phyloP scores from a whole-genome alignment of 1,140 invertebrate species.

The Gryllus bimaculatus region DNA sequence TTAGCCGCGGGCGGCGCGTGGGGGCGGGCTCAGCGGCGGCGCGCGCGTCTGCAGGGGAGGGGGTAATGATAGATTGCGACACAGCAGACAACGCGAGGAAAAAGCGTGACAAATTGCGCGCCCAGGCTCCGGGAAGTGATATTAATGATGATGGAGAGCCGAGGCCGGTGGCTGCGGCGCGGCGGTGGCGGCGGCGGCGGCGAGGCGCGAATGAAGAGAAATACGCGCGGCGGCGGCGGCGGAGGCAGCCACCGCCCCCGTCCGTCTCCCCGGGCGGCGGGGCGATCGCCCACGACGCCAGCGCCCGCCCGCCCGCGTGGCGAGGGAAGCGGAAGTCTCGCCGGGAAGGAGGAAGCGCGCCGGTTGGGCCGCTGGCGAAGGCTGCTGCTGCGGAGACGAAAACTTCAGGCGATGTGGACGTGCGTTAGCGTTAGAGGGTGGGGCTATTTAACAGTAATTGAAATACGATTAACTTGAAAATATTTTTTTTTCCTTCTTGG shows the following conservation, averaged over 20 bases:
- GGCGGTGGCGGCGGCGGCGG: not conserved
- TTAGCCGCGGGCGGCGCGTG: not conserved
- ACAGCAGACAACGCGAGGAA: not conserved
- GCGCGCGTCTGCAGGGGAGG: not conserved
- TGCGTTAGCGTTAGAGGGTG: no score
- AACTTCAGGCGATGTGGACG: no score
- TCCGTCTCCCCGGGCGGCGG: no score
- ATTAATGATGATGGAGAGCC: conserved; percentile 17
- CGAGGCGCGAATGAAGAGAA: conserved; percentile 13
- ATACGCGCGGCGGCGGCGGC: not conserved
- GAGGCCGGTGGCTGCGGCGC: not conserved
- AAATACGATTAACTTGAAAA: no score
- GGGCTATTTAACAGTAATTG: no score
- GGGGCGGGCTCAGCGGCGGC: not conserved
- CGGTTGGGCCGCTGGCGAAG: no score
- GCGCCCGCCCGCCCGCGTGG: no score
- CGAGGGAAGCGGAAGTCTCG: no score
- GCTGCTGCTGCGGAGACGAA: no score
- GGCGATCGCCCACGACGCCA: not conserved
- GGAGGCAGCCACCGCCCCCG: not conserved
- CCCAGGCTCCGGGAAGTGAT: conserved; percentile 15
- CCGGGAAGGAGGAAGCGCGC: no score
- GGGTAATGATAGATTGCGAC: not conserved
- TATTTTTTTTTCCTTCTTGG: no score
- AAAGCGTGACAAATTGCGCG: conserved; percentile 18